Evolutionary conservation across 37 sponge, comb jelly and placozoan genomes (phyloP), one percentile per base, ranked within the genome.

Genomic region (Aphrocallistes beatrix): DNA sequence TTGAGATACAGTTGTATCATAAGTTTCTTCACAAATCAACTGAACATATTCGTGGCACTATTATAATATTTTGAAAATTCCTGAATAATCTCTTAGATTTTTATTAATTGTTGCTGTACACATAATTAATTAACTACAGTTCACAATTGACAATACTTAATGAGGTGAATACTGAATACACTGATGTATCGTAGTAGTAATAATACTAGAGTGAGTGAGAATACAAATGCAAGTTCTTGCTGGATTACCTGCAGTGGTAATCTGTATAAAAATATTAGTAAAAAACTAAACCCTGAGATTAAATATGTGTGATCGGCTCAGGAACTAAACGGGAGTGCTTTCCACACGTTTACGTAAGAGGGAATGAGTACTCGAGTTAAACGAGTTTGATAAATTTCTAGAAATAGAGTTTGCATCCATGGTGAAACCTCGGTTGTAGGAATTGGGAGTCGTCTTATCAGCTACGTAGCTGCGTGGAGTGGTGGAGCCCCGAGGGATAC

Each of bases 251-350:
- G 75, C 75, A 19, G 75, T 60, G 75, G 75, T 60, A 60, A 60
- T 60, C 17, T 60, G 75, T 60, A 60, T 60, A 60, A 60, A 60
- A 60, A 60, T 60, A 60, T 60, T 60, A 60, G 75, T 60, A 60
- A 60, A 60, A 60, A 42, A 6, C n/a, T 25, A 3, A 60, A 60
- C 17, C 49, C n/a, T 60, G 75, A 60, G 25, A 19, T 60, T 25
- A 13, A 3, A 16, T 16, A 30, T 60, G 75, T 60, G 75, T 28
- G 10, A 30, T 19, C n/a, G 10, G 34, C 75, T 60, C 49, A 21
- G 17, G 13, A 47, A 28, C 34, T 60, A 60, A 28, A 60, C 75
- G n/a, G 75, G 75, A 25, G 75, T 60, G 75, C 75, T 60, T 30
- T 60, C 75, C n/a, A 60, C 8, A 13, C 75, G 75, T 60, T 28